These are phyloP conservation scores for Cylas formicarius DNA, from an alignment of 1,140 invertebrate species.

Conservation along the genomic window DNA sequence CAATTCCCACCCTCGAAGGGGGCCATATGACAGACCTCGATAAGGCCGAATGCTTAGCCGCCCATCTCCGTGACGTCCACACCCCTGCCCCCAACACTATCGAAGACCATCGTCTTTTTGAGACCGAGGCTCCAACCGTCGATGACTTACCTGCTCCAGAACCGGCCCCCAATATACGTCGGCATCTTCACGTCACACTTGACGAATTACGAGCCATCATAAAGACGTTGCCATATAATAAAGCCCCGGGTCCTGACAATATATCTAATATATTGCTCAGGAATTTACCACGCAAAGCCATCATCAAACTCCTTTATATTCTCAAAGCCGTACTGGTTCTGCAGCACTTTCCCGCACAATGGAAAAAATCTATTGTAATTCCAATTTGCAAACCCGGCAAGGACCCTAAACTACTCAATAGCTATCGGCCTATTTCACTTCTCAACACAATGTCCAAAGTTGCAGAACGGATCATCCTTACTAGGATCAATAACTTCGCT, in stretches of 20 bases:
- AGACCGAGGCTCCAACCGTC: no score
- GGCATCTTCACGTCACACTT: no score
- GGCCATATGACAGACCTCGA: no score
- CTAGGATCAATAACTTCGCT: background rate
- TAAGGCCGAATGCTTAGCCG: no score
- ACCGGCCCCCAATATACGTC: no score
- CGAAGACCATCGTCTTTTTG: no score
- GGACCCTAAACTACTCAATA: conserved; percentile 18
- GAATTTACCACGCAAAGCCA: conserved; percentile 24
- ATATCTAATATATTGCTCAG: conserved; percentile 26
- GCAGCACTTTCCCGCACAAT: conserved; percentile 27
- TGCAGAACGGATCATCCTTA: conserved; percentile 32
- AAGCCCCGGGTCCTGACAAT: conserved; percentile 35
- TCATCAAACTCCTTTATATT: conserved; percentile 23
- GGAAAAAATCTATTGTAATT: conserved; percentile 33
- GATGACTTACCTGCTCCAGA: no score
- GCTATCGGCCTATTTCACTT: conserved; percentile 38
- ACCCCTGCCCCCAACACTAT: no score
- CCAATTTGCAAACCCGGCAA: conserved; percentile 36
- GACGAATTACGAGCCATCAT: no score
- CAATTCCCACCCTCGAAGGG: no score
- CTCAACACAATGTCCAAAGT: conserved; percentile 33
- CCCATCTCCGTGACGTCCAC: no score
- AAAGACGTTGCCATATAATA: conserved; percentile 2
- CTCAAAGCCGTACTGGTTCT: conserved; percentile 29